These are phyloP conservation scores for Arvicola amphibius DNA, from an alignment of 2,797 vertebrate species.

Conservation along the genomic window DNA sequence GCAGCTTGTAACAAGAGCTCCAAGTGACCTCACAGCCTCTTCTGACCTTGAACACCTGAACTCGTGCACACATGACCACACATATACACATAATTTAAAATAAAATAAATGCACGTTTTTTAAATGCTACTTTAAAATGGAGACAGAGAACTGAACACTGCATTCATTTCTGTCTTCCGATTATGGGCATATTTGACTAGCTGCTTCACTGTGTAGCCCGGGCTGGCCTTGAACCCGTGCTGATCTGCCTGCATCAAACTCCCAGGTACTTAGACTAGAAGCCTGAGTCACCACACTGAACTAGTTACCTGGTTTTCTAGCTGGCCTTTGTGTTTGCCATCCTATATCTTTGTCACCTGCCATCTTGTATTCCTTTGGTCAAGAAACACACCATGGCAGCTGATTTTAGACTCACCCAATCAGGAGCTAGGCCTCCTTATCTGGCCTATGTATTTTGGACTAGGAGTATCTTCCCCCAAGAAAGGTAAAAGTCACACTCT, in stretches of 20 bases:
- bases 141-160: not conserved
- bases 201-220: not conserved
- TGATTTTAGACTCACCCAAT: not conserved
- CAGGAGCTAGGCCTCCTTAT: not conserved
- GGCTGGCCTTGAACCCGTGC: not conserved
- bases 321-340: not conserved
- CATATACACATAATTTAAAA: not conserved
- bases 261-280: not conserved
- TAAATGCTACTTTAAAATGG: not conserved
- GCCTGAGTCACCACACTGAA: not conserved
- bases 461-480: not conserved
- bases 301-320: not conserved
- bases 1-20: not conserved
- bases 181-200: not conserved
- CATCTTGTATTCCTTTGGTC: not conserved
- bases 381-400: not conserved
- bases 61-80: not conserved
- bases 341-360: not conserved
- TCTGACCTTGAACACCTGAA: not conserved
- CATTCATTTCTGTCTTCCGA: not conserved
- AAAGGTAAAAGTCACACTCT: not conserved
- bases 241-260: not conserved
- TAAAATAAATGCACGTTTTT: not conserved
- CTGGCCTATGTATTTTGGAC: not conserved
- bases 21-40: not conserved